A percentile compares a stretch with the other conserved stretches of the same genome.
phyloP scores from a whole-genome alignment of 2,113 vertebrate species.

The Rostratula benghalensis region DNA sequence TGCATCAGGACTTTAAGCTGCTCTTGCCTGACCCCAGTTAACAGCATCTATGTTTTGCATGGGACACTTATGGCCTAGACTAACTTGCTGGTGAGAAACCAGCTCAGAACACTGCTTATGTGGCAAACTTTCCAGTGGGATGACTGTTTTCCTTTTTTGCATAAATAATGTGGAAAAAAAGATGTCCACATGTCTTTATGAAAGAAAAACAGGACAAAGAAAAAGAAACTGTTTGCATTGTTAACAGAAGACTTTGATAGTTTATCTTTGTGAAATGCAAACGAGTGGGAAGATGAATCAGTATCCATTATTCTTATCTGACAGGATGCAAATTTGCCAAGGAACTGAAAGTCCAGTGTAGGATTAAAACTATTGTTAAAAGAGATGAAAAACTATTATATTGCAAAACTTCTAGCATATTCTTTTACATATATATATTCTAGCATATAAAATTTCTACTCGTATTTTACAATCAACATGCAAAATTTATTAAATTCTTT shows the following conservation, averaged over 20 bases:
- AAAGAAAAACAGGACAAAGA: not conserved
- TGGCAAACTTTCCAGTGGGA: not conserved
- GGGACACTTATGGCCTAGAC: not conserved
- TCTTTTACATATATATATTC: too few species aligned
- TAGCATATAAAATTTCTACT: too few species aligned
- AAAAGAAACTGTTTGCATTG: not conserved
- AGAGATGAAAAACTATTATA: not conserved
- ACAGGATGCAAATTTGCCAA: slow-evolving; percentile 1
- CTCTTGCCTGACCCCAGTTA: not conserved
- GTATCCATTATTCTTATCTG: not conserved
- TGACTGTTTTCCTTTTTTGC: not conserved
- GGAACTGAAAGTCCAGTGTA: not conserved
- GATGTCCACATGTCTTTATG: not conserved
- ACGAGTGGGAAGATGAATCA: not conserved
- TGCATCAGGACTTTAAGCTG: not conserved
- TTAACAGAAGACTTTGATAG: not conserved
- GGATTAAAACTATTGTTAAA: not conserved
- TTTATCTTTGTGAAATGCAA: not conserved
- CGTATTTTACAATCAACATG: not conserved
- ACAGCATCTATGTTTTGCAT: not conserved
- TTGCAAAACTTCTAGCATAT: not conserved
- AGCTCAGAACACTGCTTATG: not conserved
- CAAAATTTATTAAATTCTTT: not conserved
- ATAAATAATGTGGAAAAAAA: not conserved
- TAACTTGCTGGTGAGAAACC: not conserved